Evolutionary conservation across 2,113 vertebrate genomes (phyloP).

Genomic region (Mus musculus): DNA sequence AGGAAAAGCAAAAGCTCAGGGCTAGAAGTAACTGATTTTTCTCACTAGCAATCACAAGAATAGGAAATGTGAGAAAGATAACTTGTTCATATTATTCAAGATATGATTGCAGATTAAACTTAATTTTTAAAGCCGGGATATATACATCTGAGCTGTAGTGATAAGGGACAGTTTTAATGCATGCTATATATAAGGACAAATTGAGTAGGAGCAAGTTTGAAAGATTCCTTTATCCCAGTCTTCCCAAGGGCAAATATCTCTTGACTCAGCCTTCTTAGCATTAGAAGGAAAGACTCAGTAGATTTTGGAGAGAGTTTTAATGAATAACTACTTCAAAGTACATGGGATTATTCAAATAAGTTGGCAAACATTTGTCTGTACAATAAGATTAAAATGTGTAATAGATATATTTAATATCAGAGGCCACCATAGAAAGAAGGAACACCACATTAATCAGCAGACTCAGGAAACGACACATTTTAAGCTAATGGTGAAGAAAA

Average conservation of each 20-base stretch:
- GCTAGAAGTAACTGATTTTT: slow-evolving; percentile 1
- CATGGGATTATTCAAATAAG: slow-evolving; percentile 2
- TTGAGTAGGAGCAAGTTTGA: not conserved
- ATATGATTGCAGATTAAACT: not conserved
- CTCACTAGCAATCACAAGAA: not conserved
- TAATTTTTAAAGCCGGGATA: not conserved
- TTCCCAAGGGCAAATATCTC: not conserved
- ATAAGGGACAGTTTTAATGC: not conserved
- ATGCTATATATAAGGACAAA: not conserved
- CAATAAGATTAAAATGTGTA: slow-evolving; percentile 12
- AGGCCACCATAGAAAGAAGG: not conserved
- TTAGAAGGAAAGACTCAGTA: not conserved
- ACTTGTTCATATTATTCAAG: not conserved
- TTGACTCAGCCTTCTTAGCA: too few relatives aligned
- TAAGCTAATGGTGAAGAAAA: slow-evolving; percentile 29
- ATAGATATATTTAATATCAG: slow-evolving; percentile 27
- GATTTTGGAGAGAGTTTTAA: not conserved
- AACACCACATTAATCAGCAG: not conserved
- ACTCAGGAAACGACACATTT: not conserved
- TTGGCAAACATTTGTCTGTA: slow-evolving; percentile 4
- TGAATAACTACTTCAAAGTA: not conserved
- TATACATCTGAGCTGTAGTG: not conserved
- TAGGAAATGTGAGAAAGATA: not conserved
- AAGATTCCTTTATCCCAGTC: not conserved
- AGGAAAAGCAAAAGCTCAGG: not conserved